phyloP scores from a whole-genome alignment of 2,113 vertebrate species.

The Buteo buteo region DNA sequence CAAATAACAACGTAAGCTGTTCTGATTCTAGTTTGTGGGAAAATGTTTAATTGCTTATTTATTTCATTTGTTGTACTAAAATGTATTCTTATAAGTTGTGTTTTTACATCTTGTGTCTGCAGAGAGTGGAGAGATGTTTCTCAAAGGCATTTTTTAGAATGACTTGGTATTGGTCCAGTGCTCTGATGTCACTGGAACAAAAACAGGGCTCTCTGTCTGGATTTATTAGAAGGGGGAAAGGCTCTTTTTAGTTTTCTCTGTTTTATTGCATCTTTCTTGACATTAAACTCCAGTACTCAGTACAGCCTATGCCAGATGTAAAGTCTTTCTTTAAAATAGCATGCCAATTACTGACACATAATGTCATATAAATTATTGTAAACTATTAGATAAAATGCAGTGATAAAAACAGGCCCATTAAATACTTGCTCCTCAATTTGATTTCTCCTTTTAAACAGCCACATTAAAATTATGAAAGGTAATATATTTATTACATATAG shows the following conservation, averaged over 20 bases:
- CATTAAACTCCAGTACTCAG: background rate
- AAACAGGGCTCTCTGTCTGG: slow-evolving; percentile 20
- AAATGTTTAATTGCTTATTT: slow-evolving; percentile 19
- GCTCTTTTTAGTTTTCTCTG: slow-evolving; percentile 30
- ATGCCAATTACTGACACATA: slow-evolving; percentile 38
- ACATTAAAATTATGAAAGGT: background rate
- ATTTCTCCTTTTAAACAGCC: background rate
- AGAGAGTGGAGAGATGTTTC: background rate
- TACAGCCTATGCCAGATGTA: slow-evolving; percentile 23
- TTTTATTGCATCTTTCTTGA: slow-evolving; percentile 56
- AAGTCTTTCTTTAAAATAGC: slow-evolving; percentile 5
- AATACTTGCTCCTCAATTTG: background rate
- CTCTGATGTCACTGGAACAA: slow-evolving; percentile 54
- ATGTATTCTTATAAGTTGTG: background rate
- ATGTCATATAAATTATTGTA: slow-evolving; percentile 13
- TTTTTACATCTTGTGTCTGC: background rate
- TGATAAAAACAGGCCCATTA: slow-evolving; percentile 26
- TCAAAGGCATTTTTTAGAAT: slow-evolving; percentile 5
- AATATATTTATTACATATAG: background rate
- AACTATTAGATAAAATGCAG: slow-evolving; percentile 17
- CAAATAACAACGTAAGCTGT: background rate
- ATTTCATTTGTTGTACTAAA: background rate
- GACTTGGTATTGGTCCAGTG: background rate
- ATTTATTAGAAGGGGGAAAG: slow-evolving; percentile 27
- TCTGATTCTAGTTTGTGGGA: slow-evolving; percentile 8